Percentiles rank a stretch among this genome's conserved stretches.
phyloP scores from a whole-genome alignment of 2,113 vertebrate species.

The Vombatus ursinus region DNA sequence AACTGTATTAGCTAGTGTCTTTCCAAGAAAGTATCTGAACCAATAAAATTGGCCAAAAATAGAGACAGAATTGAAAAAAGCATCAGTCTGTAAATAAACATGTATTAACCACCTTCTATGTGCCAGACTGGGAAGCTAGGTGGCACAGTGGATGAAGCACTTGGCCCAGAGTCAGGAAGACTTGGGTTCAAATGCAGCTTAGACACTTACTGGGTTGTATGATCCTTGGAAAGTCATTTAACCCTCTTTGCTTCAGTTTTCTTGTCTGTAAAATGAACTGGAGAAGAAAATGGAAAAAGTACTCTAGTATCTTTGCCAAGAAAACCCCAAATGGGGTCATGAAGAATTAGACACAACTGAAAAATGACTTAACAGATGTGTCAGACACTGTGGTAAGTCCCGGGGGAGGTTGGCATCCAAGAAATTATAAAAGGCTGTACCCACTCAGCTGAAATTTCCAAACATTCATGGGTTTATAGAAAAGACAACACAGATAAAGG shows the following conservation, averaged over 20 bases:
- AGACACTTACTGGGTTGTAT: background rate
- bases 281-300: background rate
- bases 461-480: background rate
- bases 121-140: background rate
- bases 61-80: background rate
- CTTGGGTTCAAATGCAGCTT: background rate
- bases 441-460: background rate
- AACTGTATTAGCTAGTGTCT: background rate
- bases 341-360: background rate
- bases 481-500: background rate
- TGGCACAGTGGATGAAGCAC: background rate
- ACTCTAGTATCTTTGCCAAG: background rate
- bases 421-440: background rate
- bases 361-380: background rate
- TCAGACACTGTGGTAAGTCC: background rate
- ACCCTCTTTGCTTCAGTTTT: background rate
- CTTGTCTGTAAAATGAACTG: background rate
- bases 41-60: conserved; percentile 29
- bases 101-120: background rate
- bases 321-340: background rate
- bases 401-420: background rate
- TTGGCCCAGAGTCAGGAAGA: background rate
- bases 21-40: conserved; percentile 18
- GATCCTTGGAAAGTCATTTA: conserved; percentile 6
- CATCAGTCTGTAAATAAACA: background rate